Conservation (phyloP, 2,113 vertebrate genomes). For the Synchiropus splendidus region DNA sequence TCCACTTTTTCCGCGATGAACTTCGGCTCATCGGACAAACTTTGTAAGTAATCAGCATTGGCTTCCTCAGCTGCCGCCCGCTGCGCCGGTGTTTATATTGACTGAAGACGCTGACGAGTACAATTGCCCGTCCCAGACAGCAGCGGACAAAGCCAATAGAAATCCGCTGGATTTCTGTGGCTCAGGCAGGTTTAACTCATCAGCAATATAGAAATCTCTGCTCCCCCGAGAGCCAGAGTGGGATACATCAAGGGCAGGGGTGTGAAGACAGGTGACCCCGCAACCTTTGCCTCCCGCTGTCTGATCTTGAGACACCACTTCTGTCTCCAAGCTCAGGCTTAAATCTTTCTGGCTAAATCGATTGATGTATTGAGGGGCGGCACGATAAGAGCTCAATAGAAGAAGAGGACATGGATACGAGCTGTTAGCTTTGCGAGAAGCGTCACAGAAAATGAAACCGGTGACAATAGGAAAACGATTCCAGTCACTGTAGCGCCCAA, state of each 20-base stretch:
- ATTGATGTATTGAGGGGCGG: constrained; percentile 55
- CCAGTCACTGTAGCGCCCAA: no score
- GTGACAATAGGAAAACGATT: no score
- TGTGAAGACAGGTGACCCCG: constrained; percentile 46
- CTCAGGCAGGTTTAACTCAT: constrained; percentile 61
- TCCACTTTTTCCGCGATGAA: constrained; percentile 27
- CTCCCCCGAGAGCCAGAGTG: constrained; percentile 1
- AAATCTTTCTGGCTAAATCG: constrained; percentile 48
- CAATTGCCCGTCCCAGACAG: constrained; percentile 40
- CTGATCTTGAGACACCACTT: constrained; percentile 51
- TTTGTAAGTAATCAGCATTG: constrained; percentile 21
- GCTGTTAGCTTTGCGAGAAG: constrained; percentile 11
- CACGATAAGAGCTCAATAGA: constrained; percentile 48
- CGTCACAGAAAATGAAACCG: no score
- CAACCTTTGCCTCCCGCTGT: constrained; percentile 33
- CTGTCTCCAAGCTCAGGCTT: constrained; percentile 33
- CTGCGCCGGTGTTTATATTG: constrained; percentile 38
- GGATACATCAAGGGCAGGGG: constrained; percentile 55
- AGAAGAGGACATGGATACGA: constrained; percentile 37
- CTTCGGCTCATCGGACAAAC: constrained; percentile 33
- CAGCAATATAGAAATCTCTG: constrained; percentile 45
- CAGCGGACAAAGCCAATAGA: constrained; percentile 39
- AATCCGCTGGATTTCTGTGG: constrained; percentile 52
- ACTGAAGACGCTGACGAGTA: constrained; percentile 45
- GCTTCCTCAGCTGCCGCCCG: constrained; percentile 36